Conservation (phyloP, 2,113 vertebrate genomes). For the Apodemus sylvaticus region DNA sequence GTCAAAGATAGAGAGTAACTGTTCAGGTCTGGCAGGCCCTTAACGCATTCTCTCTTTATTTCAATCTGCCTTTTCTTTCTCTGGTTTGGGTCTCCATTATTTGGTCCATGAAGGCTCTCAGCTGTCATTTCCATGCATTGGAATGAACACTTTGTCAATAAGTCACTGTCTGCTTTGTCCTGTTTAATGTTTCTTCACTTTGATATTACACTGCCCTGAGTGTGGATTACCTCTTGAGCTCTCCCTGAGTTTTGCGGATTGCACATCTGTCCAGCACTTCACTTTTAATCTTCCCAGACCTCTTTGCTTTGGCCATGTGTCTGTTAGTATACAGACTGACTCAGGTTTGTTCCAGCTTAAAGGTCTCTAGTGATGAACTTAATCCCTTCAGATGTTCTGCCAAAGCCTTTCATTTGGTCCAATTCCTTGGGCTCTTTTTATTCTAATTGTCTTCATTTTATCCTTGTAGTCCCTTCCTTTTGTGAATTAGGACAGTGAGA, state of each 20-base stretch:
- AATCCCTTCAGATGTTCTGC: neutral
- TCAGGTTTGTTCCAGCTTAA: neutral
- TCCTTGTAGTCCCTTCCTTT: neutral
- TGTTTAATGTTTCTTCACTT: neutral
- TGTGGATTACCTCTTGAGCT: neutral
- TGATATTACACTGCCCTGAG: neutral
- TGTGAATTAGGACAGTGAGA: neutral
- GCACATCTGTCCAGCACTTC: neutral
- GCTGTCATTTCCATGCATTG: neutral
- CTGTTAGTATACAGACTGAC: too few relatives aligned
- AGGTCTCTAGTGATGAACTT: neutral
- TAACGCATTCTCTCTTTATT: neutral
- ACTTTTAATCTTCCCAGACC: neutral
- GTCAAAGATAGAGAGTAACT: neutral
- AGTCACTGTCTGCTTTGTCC: neutral
- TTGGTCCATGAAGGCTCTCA: neutral
- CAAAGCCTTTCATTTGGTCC: neutral
- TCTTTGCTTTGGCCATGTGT: too few relatives aligned
- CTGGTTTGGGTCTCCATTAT: neutral
- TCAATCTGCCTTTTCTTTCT: neutral
- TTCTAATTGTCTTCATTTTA: neutral
- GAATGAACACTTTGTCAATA: constrained; percentile 1
- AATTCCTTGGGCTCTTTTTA: neutral
- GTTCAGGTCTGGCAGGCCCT: accelerated
- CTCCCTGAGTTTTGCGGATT: neutral